Evolutionary conservation across 2,888 invertebrate species (phyloP), one percentile per base, ranked within the genome.

Genomic region (Zaprionus lineosus): DNA sequence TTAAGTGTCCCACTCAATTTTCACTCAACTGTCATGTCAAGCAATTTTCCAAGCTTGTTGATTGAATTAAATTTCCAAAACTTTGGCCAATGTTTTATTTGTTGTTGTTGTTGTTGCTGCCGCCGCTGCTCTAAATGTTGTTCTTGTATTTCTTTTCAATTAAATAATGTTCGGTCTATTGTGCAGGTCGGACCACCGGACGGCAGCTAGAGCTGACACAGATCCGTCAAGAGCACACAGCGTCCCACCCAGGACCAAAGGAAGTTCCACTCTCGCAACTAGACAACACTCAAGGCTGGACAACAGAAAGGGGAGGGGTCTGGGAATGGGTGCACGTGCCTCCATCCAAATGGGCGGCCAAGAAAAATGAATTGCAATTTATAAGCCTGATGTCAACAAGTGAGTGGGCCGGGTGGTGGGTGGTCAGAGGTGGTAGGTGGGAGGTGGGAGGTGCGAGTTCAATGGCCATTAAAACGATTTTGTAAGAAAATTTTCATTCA

Each of bases 311-410:
- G n/a, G n/a, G n/a, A n/a, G n/a, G n/a, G n/a, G n/a, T n/a, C n/a
- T n/a, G n/a, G n/a, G n/a, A n/a, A n/a, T n/a, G 50, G 36, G 12
- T 4, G 43, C 26, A 39, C 19, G 34, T n/a, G 9, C 19, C 24
- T n/a, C 18, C 12, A 21, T 24, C 12, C n/a, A 37, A 34, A 5
- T n/a, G n/a, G 6, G 52, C 36, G 29, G 56, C 19, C 9, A 55
- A 73, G 69, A 82, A 69, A 74, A 79, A 82, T 85, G 79, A 61
- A 64, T 58, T 65, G 71, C 52, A 67, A 82, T 82, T 85, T 85
- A 65, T 83, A 64, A 67, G 1, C 39, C 52, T 19, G 50, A 9
- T 51, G 50, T 66, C 82, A 84, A 81, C 70, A 81, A 68, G 74
- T 77, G 46, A 26, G 37, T 11, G 36, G 9, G 21, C 3, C 41